Base-by-base conservation (phyloP, 1,140 invertebrate species). In the Melanaphis sacchari region DNA sequence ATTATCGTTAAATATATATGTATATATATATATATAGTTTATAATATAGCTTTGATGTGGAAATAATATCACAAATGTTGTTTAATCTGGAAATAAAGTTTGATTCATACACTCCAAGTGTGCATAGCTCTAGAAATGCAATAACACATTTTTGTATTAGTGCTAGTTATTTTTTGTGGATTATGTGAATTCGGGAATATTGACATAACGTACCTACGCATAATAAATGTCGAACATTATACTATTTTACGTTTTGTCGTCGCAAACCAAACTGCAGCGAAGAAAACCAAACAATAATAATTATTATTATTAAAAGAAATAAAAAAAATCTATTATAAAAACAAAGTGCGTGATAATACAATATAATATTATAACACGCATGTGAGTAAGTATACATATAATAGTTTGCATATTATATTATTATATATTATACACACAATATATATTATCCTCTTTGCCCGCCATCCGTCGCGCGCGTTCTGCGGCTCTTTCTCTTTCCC, bases 381-480 rank as follows among this genome's bases (percentile, higher is more conserved):
- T n/a, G 31, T 15, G 59, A 66, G 36, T 38, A 82, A 36, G 36
- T 24, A 38, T 2, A n/a, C n/a, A n/a, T n/a, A 43, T 38, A 82
- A 82, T 38, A 24, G 76, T 36, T 81, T 82, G 76, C 76, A 38
- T 82, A 82, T 82, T 31, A 84, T 40, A 84, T 84, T 84, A 84
- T 82, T 84, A 84, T 85, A 85, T 85, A 41, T 41, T 43, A n/a
- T n/a, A 40, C 87, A 8, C 49, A 88, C n/a, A 85, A 85, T 41
- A 21, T 85, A 85, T 31, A 31, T 24, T n/a, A 22, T 89, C 40
- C 36, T 38, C n/a, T 18, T 31, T 31, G 43, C 31, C n/a, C 41
- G 41, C 85, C 85, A 18, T 26, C 41, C 84, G 36, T 43, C 84
- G 40, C 43, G 40, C 43, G 85, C 54, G 52, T 41, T 59, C 38